A percentile compares a stretch with the other conserved stretches of the same genome.
Evolutionary conservation across 2,113 vertebrate genomes (phyloP).

Genomic region (Sinosuthora webbiana): DNA sequence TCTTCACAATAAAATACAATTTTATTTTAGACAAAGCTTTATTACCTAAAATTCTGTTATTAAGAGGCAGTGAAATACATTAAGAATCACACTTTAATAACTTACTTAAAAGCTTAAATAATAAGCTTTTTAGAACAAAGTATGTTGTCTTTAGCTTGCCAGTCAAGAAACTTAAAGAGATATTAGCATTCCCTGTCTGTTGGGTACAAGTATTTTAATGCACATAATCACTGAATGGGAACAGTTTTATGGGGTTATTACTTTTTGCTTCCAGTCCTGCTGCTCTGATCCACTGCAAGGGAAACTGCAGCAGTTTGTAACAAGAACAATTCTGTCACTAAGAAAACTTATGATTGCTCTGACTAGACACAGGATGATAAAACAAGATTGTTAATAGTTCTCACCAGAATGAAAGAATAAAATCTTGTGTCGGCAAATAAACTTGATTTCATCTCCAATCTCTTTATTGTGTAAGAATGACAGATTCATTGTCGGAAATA

Average conservation of each 20-base stretch:
- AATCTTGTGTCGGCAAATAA: not conserved
- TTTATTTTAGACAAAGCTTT: not conserved
- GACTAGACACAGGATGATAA: not conserved
- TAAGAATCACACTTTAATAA: not conserved
- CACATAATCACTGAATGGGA: not conserved
- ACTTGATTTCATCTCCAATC: not conserved
- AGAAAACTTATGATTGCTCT: not conserved
- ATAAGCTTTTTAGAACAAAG: not conserved
- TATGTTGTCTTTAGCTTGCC: not conserved
- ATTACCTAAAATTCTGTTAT: not conserved
- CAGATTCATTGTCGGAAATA: conserved; percentile 7
- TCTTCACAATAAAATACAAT: not conserved
- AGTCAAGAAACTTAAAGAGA: not conserved
- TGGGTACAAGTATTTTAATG: not conserved
- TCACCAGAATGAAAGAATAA: not conserved
- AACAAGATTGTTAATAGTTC: not conserved
- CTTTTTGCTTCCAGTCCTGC: not conserved
- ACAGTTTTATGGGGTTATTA: not conserved
- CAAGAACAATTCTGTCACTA: not conserved
- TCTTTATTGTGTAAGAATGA: conserved; percentile 5
- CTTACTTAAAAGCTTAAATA: not conserved
- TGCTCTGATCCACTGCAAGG: not conserved
- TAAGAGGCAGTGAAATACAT: not conserved
- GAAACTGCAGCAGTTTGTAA: not conserved
- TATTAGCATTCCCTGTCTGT: not conserved